Base-by-base conservation (phyloP, 1,140 invertebrate genomes). In the Ceratina calcarata region DNA sequence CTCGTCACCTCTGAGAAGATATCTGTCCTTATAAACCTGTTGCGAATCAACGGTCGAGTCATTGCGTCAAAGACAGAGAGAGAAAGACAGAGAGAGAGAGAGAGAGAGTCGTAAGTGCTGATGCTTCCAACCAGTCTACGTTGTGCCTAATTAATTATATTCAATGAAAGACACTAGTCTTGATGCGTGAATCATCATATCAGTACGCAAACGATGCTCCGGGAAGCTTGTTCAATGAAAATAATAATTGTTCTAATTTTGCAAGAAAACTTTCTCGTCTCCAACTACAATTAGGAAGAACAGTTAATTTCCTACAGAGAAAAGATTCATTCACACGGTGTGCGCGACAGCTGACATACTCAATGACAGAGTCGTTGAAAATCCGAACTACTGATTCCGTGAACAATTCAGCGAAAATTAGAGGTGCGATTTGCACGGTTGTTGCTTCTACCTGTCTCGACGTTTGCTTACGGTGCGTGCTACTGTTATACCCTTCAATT, bases 1-100 rank as follows among this genome's bases (percentile, higher is more conserved):
- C 81, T 84, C 49, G 76, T 77, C 80, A 79, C 37, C 69, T 84
- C 72, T 85, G 83, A 87, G 58, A 60, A 87, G 77, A 84, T 61
- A 66, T 16, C 12, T 62, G 86, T 87, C 80, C 81, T 83, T 85
- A 86, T 91, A 89, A 90, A 92, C 90, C 91, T 92, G 91, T 91
- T 91, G 89, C 89, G 88, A 74, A 87, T 65, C 70, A 90, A 83
- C 75, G 75, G 8, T 45, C 68, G 3, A 49, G 24, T 73, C 60
- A 72, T 78, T 73, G 51, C 20, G 49, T 71, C 32, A 65, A 22
- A 71, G 60, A 78, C 10, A 57, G 24, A 6, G 13, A 24, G 60
- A 0, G 37, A 45, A 6, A 45, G 7, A 45, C 2, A 45, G 37
- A 45, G 37, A 45, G 3, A 45, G 37, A 45, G 37, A 45, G 37